Evolutionary conservation across 2,888 invertebrate species (phyloP), one percentile per base, ranked within the genome.

Genomic region (Mimas tiliae): DNA sequence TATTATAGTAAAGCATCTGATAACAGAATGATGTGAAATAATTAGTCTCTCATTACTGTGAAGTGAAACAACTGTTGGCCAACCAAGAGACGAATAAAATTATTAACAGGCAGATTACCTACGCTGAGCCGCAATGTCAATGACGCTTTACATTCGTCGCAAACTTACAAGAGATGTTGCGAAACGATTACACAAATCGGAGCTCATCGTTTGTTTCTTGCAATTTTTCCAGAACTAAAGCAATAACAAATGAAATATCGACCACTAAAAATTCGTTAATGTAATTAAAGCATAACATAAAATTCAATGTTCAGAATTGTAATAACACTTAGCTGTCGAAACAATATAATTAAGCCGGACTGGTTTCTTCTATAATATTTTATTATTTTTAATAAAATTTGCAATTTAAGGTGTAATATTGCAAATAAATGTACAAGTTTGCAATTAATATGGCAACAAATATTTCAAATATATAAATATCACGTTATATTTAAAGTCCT

Each of bases 121-220:
- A 9, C 38, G 38, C 38, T 70, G 63, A 72, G 65, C 65, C 69
- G 72, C 68, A 71, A 70, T 71, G 74, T 75, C 77, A 74, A 76
- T 78, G 75, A 62, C 68, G 72, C 72, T 80, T 65, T 55, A 55
- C 71, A 81, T 83, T 84, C 74, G 82, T 77, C 74, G 69, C 76
- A 80, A 77, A 50, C 68, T 76, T 73, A 72, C 73, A 72, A 76
- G 68, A 69, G 21, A 66, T 67, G 70, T 87, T 84, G 77, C 77
- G 75, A 81, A 79, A 87, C 71, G 67, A 72, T 84, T 78, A 82
- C 75, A 80, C 74, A 82, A 82, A 73, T 69, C 67, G 67, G 69
- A 77, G 69, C 67, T 70, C 67, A 70, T 73, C 72, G 68, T 67
- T 77, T 74, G 48, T 48, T 65, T 47, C 52, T 48, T 48, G 50